Conservation (phyloP, 2,113 vertebrate species). For the Lepisosteus osseus region DNA sequence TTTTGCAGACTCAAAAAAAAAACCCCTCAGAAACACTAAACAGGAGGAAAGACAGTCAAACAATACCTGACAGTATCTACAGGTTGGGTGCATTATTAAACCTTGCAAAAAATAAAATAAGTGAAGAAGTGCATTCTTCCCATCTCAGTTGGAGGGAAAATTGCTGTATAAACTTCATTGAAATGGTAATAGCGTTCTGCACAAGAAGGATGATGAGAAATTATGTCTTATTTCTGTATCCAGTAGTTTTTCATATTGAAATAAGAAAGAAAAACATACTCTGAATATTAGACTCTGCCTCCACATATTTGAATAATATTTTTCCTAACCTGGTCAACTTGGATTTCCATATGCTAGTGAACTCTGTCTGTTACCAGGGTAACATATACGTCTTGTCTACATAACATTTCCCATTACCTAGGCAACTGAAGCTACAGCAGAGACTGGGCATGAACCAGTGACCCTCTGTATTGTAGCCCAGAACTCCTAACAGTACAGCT, state of each 20-base stretch:
- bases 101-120: too few relatives aligned
- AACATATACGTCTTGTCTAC: constrained; percentile 29
- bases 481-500: background rate
- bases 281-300: background rate
- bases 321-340: constrained; percentile 4
- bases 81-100: too few relatives aligned
- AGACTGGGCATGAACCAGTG: constrained; percentile 11
- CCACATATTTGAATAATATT: background rate
- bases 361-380: constrained; percentile 24
- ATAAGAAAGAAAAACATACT: background rate
- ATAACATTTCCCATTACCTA: constrained; percentile 33
- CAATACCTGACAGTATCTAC: too few relatives aligned
- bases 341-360: constrained; percentile 18
- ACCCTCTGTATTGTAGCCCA: background rate
- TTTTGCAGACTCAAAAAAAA: too few relatives aligned
- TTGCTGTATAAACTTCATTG: too few relatives aligned
- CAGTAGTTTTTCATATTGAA: background rate
- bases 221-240: too few relatives aligned
- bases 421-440: constrained; percentile 21
- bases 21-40: too few relatives aligned
- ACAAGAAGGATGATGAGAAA: too few relatives aligned
- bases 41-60: too few relatives aligned
- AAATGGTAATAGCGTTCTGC: too few relatives aligned
- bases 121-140: too few relatives aligned
- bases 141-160: too few relatives aligned